Evolutionary conservation across 1,140 invertebrate genomes (phyloP).

Genomic region (Zaprionus lachaisei): DNA sequence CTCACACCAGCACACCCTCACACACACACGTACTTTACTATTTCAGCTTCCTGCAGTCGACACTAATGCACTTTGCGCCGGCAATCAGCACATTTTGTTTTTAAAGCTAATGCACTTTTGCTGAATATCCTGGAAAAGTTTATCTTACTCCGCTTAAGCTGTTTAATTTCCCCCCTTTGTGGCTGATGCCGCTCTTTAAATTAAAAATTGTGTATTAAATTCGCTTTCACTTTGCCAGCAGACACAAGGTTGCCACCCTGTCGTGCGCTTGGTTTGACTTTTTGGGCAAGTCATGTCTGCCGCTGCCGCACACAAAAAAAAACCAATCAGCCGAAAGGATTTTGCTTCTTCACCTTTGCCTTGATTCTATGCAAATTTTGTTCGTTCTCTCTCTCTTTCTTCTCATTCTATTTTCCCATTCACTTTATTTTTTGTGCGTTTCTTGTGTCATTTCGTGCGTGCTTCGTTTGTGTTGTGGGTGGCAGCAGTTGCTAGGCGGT

Average conservation of each 20-base stretch:
- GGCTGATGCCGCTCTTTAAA: neutral
- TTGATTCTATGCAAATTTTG: conserved; percentile 29
- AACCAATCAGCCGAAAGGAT: neutral
- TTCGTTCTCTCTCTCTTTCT: neutral
- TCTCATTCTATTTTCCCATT: neutral
- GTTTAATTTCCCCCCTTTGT: neutral
- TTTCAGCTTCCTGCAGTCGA: conserved; percentile 12
- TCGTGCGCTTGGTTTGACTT: neutral
- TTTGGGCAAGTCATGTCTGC: conserved; percentile 2
- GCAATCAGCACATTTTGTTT: conserved; percentile 23
- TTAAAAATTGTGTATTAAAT: neutral
- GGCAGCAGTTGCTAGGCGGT: neutral
- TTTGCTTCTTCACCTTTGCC: conserved; percentile 1
- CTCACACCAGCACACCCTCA: too few species aligned
- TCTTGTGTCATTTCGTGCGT: conserved; percentile 7
- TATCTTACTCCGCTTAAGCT: neutral
- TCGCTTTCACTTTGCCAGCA: neutral
- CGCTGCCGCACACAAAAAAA: neutral
- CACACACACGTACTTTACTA: conserved; percentile 4
- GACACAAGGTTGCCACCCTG: neutral
- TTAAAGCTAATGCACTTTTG: conserved; percentile 12
- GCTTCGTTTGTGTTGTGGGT: neutral
- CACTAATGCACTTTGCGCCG: conserved; percentile 40
- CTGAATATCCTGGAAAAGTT: conserved; percentile 15
- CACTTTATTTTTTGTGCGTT: neutral